These are phyloP conservation scores for Ormyrus thymus DNA, from an alignment of 2,888 invertebrate genomes.

Conservation along the genomic window DNA sequence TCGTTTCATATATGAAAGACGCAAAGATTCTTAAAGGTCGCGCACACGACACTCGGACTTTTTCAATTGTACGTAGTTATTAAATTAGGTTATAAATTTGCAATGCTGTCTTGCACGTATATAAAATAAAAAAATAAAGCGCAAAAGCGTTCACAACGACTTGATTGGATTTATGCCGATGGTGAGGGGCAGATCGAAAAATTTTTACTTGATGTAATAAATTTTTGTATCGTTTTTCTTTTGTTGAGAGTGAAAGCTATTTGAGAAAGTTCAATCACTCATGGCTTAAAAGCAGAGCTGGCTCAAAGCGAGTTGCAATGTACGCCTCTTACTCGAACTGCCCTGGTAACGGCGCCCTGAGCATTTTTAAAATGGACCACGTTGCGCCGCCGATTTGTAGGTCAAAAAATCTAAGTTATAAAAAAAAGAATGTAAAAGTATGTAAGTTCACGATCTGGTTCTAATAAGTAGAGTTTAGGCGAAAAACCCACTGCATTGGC, in stretches of 20 bases:
- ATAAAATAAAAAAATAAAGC: constrained; percentile 4
- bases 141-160: constrained; percentile 43
- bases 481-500: constrained; percentile 57
- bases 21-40: constrained; percentile 21
- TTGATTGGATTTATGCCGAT: constrained; percentile 31
- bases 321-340: constrained; percentile 42
- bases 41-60: constrained; percentile 40
- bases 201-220: constrained; percentile 41
- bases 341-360: constrained; percentile 23
- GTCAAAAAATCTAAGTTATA: constrained; percentile 18
- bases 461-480: constrained; percentile 45
- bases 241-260: constrained; percentile 37
- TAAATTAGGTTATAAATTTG: constrained; percentile 46
- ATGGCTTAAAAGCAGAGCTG: constrained; percentile 26
- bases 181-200: constrained; percentile 48
- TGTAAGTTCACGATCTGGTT: constrained; percentile 45
- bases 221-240: constrained; percentile 54
- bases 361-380: constrained; percentile 44
- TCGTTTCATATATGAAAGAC: constrained; percentile 39
- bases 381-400: constrained; percentile 32
- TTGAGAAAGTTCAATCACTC: constrained; percentile 30
- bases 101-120: constrained; percentile 42
- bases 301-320: constrained; percentile 16
- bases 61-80: constrained; percentile 42
- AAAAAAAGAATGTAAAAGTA: constrained; percentile 18